Conservation (phyloP, 2,113 vertebrate genomes). For the Pogona vitticeps region DNA sequence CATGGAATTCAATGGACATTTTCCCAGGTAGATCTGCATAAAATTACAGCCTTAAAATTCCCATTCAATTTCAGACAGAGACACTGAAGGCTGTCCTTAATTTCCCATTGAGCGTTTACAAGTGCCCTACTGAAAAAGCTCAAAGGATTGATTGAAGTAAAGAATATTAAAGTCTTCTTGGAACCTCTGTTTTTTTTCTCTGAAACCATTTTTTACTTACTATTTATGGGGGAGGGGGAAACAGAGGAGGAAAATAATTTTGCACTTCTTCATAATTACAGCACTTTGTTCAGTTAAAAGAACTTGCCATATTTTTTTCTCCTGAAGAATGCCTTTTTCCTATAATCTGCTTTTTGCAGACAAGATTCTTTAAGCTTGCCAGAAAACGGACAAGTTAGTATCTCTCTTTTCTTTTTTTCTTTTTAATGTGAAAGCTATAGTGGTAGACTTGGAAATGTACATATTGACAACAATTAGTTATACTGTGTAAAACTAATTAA, state of each 20-base stretch:
- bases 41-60: too few species aligned
- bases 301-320: constrained; percentile 6
- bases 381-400: constrained; percentile 38
- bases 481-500: constrained; percentile 50
- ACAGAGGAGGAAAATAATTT: constrained; percentile 21
- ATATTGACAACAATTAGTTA: constrained; percentile 37
- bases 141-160: neutral
- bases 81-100: too few species aligned
- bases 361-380: constrained; percentile 28
- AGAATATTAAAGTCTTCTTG: constrained; percentile 26
- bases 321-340: constrained; percentile 19
- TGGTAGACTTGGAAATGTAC: constrained; percentile 37
- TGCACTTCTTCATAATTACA: constrained; percentile 48
- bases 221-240: constrained; percentile 42
- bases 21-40: too few species aligned
- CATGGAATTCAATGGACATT: too few species aligned
- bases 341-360: constrained; percentile 40
- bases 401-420: too few species aligned
- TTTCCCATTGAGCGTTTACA: neutral
- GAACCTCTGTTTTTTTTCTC: neutral
- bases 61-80: neutral
- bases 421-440: rapidly evolving
- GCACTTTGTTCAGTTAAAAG: constrained; percentile 42
- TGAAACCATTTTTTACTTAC: constrained; percentile 31
- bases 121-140: neutral